A percentile compares a stretch with the other conserved stretches of the same genome.
Evolutionary conservation across 2,113 vertebrate genomes (phyloP).

Genomic region (Seriola dumerili): DNA sequence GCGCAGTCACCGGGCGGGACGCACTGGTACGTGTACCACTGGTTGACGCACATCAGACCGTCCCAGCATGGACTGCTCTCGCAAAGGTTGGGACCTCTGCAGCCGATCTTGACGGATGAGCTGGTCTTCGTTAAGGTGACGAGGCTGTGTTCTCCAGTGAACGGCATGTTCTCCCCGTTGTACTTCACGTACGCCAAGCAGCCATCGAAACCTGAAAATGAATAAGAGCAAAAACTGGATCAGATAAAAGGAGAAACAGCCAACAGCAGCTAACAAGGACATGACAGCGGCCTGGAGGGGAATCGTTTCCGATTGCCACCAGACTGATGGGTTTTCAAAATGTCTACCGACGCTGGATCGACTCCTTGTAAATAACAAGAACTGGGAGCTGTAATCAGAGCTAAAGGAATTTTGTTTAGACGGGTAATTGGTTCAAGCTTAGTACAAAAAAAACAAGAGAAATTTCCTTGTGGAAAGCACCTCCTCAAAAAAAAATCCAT

Average conservation of each 20-base stretch:
- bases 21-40: constrained; percentile 94
- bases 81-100: constrained; percentile 93
- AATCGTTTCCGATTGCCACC: constrained; percentile 41
- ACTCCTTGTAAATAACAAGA: constrained; percentile 64
- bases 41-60: constrained; percentile 93
- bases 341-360: constrained; percentile 31
- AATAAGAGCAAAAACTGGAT: constrained; percentile 27
- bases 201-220: constrained; percentile 90
- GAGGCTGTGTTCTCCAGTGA: constrained; percentile 88
- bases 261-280: constrained; percentile 39
- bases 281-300: constrained; percentile 29
- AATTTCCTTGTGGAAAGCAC: constrained; percentile 45
- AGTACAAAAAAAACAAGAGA: constrained; percentile 33
- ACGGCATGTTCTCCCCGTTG: constrained; percentile 91
- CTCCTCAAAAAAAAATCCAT: constrained; percentile 33
- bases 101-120: constrained; percentile 91
- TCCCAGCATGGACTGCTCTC: constrained; percentile 94
- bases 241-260: constrained; percentile 58
- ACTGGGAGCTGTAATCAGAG: constrained; percentile 67
- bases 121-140: constrained; percentile 89
- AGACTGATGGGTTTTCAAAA: constrained; percentile 54
- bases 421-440: constrained; percentile 67
- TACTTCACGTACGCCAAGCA: constrained; percentile 93
- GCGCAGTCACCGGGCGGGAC: constrained; percentile 92
- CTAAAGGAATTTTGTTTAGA: constrained; percentile 74